A percentile compares a stretch with the other conserved stretches of the same genome.
Evolutionary conservation across 2,888 invertebrate species (phyloP).

Genomic region (Drosophila parthenogenetica): DNA sequence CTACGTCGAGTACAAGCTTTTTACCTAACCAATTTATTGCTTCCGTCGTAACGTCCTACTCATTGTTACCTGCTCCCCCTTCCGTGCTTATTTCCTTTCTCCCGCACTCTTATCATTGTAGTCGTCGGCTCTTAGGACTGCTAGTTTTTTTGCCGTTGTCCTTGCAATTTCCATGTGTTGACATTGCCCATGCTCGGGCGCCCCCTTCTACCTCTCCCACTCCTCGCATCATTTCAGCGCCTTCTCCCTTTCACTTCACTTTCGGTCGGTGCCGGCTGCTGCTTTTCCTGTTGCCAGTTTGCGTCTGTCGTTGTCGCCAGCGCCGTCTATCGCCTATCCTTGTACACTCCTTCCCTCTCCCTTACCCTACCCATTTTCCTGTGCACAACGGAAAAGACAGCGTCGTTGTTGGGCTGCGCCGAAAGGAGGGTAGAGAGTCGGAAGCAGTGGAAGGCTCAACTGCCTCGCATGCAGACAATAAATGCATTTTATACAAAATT

Average conservation of each 20-base stretch:
- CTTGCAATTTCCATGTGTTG: slow-evolving; percentile 77
- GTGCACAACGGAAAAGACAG: slow-evolving; percentile 7
- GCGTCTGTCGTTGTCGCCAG: slow-evolving; percentile 10
- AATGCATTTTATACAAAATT: slow-evolving; percentile 76
- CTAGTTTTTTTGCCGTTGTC: slow-evolving; percentile 63
- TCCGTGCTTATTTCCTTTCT: neutral
- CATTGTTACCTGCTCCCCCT: slow-evolving; percentile 1
- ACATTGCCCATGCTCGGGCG: slow-evolving; percentile 56
- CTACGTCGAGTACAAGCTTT: slow-evolving; percentile 75
- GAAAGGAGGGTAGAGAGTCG: neutral
- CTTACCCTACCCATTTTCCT: slow-evolving; percentile 2
- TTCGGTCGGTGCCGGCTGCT: slow-evolving; percentile 46
- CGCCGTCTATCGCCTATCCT: slow-evolving; percentile 35
- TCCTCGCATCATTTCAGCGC: slow-evolving; percentile 3
- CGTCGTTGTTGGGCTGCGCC: neutral
- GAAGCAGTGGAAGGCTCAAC: neutral
- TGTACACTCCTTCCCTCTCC: neutral
- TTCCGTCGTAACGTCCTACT: slow-evolving; percentile 53
- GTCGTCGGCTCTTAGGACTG: slow-evolving; percentile 10
- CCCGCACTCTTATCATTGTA: slow-evolving; percentile 10
- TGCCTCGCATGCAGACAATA: slow-evolving; percentile 67
- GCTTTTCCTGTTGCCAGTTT: slow-evolving; percentile 40
- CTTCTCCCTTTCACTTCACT: slow-evolving; percentile 32
- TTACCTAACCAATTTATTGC: slow-evolving; percentile 78
- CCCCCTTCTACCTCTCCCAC: neutral